A percentile compares a stretch with the other conserved stretches of the same genome.
These are phyloP conservation scores for Lagopus leucura DNA, from an alignment of 2,113 vertebrate genomes.

Conservation along the genomic window DNA sequence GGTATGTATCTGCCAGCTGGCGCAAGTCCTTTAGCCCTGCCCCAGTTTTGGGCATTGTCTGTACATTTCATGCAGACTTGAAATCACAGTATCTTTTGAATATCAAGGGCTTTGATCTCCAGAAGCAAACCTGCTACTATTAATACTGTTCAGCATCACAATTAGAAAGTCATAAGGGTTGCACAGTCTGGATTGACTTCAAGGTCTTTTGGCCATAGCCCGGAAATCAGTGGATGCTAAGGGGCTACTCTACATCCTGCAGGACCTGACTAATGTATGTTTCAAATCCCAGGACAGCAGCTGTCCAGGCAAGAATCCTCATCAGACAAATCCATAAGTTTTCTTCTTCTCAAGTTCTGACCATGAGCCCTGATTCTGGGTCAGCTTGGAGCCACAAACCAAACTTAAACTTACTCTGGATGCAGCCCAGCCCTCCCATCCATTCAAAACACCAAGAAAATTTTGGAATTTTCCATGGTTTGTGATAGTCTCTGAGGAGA, in stretches of 20 bases:
- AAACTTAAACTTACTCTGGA: constrained; percentile 48
- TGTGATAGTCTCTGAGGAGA: constrained; percentile 34
- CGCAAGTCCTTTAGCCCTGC: background rate
- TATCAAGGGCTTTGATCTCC: background rate
- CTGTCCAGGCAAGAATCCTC: background rate
- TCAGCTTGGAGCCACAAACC: constrained; percentile 55
- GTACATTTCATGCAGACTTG: background rate
- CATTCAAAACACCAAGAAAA: background rate
- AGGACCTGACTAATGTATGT: background rate
- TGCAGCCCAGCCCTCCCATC: background rate
- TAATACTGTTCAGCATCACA: background rate
- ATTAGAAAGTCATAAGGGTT: background rate
- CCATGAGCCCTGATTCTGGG: background rate
- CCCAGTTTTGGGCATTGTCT: background rate
- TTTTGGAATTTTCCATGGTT: constrained; percentile 67
- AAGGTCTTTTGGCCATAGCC: background rate
- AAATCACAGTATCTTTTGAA: background rate
- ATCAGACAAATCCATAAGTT: background rate
- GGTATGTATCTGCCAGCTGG: background rate
- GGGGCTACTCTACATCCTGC: background rate
- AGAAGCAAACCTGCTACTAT: background rate
- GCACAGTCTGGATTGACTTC: background rate
- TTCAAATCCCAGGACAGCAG: background rate
- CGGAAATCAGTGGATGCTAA: background rate
- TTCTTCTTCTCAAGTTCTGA: constrained; percentile 9